Evolutionary conservation across 2,797 vertebrate species (phyloP), one percentile per base, ranked within the genome.

Genomic region (Chiroxiphia lanceolata): DNA sequence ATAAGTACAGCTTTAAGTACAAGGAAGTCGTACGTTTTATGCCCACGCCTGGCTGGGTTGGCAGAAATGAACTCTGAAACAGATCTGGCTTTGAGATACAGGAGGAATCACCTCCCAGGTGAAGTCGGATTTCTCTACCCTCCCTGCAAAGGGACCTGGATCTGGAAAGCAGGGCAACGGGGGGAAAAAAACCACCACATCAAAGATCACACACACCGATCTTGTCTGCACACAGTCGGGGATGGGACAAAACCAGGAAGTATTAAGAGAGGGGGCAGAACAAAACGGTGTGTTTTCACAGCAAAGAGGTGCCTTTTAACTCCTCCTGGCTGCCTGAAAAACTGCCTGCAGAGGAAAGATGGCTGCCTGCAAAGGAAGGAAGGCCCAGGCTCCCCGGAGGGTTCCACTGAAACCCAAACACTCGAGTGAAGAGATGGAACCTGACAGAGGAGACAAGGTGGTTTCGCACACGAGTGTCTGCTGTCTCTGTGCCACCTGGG

Each of bases 1-100:
- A 9, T 0, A 12, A 34, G 31, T 31, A 36, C 3, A 60, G n/a
- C 34, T 68, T 57, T 16, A 59, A 59, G 47, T 25, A 12, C 13
- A 4, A 63, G 51, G 29, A 5, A 57, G 6, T 9, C 9, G 44
- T 1, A 9, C 1, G 3, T 1, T 1, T 17, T 1, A 7, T 5
- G 21, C 4, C 50, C 42, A 1, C 3, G 64, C n/a, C 2, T 0
- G 20, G 74, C 31, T 17, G n/a, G 67, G 67, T n/a, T 38, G 78
- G 47, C 3, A 69, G 33, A 23, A 38, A 13, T 9, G 3, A 22
- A 25, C 45, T 63, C 74, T 70, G 42, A 70, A 63, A 8, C n/a
- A 31, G 9, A 8, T 3, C 15, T 40, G 75, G 27, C 29, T 34
- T 34, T 11, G 8, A 61, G 56, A 6, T 2, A 3, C 0, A 31